Evolutionary conservation across 2,888 invertebrate genomes (phyloP).

Genomic region (Lymantria dispar): DNA sequence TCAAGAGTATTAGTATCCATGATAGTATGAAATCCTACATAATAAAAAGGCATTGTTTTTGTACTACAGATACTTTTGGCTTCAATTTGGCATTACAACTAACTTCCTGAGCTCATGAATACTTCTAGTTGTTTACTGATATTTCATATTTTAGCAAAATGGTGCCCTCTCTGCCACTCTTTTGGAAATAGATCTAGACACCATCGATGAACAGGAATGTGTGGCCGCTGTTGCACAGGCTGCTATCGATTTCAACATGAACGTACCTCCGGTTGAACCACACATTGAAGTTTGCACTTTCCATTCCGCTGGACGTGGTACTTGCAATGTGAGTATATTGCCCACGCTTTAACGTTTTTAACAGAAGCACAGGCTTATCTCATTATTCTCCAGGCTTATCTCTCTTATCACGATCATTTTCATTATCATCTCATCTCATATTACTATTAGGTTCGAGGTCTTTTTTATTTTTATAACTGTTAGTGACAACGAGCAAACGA

Average conservation of each 20-base stretch:
- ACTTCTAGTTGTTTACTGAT: not conserved
- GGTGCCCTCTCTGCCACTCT: constrained; percentile 44
- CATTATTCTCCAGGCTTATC: too few relatives aligned
- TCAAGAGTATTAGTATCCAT: too few relatives aligned
- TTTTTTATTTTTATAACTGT: too few relatives aligned
- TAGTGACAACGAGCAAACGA: too few relatives aligned
- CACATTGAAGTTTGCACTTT: constrained; percentile 54
- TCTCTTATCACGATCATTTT: too few relatives aligned
- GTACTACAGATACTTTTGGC: not conserved
- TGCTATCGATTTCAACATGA: constrained; percentile 28
- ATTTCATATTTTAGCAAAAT: constrained; percentile 15
- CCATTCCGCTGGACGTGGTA: constrained; percentile 42
- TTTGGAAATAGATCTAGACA: constrained; percentile 26
- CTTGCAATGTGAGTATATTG: constrained; percentile 53
- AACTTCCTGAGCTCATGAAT: too few relatives aligned
- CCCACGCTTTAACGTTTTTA: too few relatives aligned
- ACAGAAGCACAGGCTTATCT: too few relatives aligned
- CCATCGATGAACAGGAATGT: constrained; percentile 38
- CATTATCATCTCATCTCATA: too few relatives aligned
- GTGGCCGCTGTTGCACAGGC: constrained; percentile 23
- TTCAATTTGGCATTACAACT: not conserved
- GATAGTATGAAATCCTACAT: too few relatives aligned
- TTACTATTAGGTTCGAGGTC: too few relatives aligned
- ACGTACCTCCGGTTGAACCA: constrained; percentile 46
- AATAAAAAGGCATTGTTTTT: too few relatives aligned